These are phyloP conservation scores for Peromyscus californicus DNA, from an alignment of 2,113 vertebrate genomes.

Conservation along the genomic window DNA sequence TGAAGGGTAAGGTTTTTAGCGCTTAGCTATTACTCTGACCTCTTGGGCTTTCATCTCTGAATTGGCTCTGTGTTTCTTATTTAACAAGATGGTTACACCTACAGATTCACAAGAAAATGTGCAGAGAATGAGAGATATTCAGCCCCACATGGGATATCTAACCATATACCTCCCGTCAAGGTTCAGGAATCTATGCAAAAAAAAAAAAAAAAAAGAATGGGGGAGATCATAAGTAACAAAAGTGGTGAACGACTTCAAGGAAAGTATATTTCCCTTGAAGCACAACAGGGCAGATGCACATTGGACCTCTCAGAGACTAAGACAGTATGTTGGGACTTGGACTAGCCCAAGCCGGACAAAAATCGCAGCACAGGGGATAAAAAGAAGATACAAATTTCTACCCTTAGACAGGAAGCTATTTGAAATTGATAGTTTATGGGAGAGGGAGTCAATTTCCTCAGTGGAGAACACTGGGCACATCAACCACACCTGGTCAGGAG, in stretches of 20 bases:
- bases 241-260: neutral
- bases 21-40: too few species aligned
- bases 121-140: neutral
- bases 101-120: neutral
- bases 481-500: neutral
- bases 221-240: neutral
- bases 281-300: neutral
- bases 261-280: neutral
- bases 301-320: neutral
- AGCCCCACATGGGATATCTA: neutral
- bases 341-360: neutral
- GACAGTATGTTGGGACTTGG: neutral
- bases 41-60: too few species aligned
- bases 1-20: too few species aligned
- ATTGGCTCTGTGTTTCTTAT: too few species aligned
- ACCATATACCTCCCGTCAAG: neutral
- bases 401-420: neutral
- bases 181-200: neutral
- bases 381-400: neutral
- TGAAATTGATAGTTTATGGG: neutral
- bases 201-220: fast-evolving
- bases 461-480: neutral
- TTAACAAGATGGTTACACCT: too few species aligned
- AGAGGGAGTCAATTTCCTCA: neutral
- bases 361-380: neutral